Evolutionary conservation across 1,140 invertebrate genomes (phyloP), one percentile per base, ranked within the genome.

Genomic region (Idris sp.): DNA sequence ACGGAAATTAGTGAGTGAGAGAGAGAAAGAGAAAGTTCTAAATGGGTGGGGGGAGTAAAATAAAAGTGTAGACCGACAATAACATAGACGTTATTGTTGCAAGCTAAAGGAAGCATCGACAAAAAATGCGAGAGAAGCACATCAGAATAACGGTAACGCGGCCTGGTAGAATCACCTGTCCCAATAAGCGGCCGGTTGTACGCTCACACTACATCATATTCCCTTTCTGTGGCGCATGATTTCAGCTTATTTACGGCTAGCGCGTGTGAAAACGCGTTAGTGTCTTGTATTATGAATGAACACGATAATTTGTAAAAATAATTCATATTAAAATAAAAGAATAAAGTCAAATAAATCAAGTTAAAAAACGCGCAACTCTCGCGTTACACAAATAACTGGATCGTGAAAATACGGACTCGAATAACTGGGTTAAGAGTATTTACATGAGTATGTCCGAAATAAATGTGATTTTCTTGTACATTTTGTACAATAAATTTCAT

Each of bases 121-220:
- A 44, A 59, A 51, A 31, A 54, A 59, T 53, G 43, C 41, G 44
- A 35, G 44, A 59, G 46, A 19, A 59, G 44, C 46, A 11, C 38
- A n/a, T n/a, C n/a, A 36, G 46, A 8, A 53, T 69, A 69, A 69
- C 65, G 65, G 54, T 69, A 69, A 69, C 48, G 54, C 40, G 54
- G 54, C 65, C 54, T 46, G 48, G 31, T 16, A 36, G 26, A 53
- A 69, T 61, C 65, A 59, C 65, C 54, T 69, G 65, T 69, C 54
- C 65, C 44, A 59, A 59, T 69, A 69, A 59, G 11, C 54, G 30
- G 44, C 22, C 38, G 54, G 11, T 53, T 4, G 26, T 43, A 7
- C 44, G 46, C 13, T 9, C 19, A 15, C 51, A 28, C 46, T 44
- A 46, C 54, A 61, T 53, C 46, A 38, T 69, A 58, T 69, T 69